Evolutionary conservation across 2,888 invertebrate genomes (phyloP).

Genomic region (Synanthedon vespiformis): DNA sequence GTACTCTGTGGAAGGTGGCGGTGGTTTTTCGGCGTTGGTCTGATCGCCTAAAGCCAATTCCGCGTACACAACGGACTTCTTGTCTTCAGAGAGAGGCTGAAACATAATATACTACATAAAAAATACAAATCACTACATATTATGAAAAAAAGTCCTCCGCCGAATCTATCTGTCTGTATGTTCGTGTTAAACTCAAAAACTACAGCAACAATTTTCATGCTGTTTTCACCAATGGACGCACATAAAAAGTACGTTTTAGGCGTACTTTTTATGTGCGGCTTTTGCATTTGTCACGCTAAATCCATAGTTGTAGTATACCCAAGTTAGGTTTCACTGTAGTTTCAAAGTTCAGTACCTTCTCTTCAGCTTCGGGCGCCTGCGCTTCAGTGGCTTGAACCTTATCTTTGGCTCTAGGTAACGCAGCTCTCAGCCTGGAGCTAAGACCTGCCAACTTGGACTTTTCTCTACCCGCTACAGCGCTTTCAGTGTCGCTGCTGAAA

Average conservation of each 20-base stretch:
- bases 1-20: constrained; percentile 73
- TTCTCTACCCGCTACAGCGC: constrained; percentile 47
- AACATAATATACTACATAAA: too few relatives aligned
- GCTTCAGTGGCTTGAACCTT: constrained; percentile 48
- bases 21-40: constrained; percentile 39
- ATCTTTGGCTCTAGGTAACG: constrained; percentile 43
- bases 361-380: constrained; percentile 27
- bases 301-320: too few relatives aligned
- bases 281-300: too few relatives aligned
- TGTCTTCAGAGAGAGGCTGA: constrained; percentile 43
- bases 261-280: too few relatives aligned
- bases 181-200: too few relatives aligned
- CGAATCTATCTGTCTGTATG: too few relatives aligned
- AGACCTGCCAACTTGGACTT: constrained; percentile 45
- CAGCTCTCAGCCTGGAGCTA: constrained; percentile 46
- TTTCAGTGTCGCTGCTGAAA: constrained; percentile 67
- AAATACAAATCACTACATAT: too few relatives aligned
- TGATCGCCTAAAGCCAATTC: constrained; percentile 73
- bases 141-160: too few relatives aligned
- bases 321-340: too few relatives aligned
- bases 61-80: constrained; percentile 78
- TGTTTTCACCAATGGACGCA: too few relatives aligned
- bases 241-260: too few relatives aligned
- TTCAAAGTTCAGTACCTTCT: neutral
- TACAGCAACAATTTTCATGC: too few relatives aligned